Percentiles rank a stretch among this genome's conserved stretches.
Conservation (phyloP, 2,888 invertebrate species). For the Agrilus mali region DNA sequence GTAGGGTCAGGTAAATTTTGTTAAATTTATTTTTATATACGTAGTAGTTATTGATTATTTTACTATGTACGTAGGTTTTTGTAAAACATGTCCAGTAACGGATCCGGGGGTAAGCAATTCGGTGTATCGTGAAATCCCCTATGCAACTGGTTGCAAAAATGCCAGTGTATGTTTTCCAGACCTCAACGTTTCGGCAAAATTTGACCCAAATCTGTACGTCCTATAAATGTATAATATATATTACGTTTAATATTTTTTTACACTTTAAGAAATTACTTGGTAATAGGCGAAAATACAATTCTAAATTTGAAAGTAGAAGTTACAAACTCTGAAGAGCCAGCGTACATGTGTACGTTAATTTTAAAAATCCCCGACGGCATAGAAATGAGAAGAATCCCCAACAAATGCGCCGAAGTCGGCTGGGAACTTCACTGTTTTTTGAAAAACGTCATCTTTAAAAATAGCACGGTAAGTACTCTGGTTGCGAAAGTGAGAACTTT, state of each 20-base stretch:
- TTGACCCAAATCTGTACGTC: slow-evolving; percentile 19
- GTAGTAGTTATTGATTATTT: not conserved
- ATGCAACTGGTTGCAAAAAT: slow-evolving; percentile 40
- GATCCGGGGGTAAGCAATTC: slow-evolving; percentile 11
- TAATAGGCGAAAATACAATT: slow-evolving; percentile 22
- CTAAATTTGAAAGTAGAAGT: slow-evolving; percentile 22
- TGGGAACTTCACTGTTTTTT: slow-evolving; percentile 16
- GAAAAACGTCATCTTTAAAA: slow-evolving; percentile 16
- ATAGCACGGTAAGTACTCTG: slow-evolving; percentile 13
- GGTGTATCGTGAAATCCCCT: slow-evolving; percentile 17
- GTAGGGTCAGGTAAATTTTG: slow-evolving; percentile 6
- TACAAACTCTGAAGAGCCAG: slow-evolving; percentile 28
- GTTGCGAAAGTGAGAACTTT: no score
- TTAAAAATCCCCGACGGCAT: slow-evolving; percentile 16
- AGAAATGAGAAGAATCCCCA: slow-evolving; percentile 17
- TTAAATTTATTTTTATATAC: not conserved
- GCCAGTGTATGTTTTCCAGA: slow-evolving; percentile 41
- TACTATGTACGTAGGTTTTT: no score
- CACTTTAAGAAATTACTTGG: slow-evolving; percentile 16
- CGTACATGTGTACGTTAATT: slow-evolving; percentile 22
- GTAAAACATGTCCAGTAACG: slow-evolving; percentile 15
- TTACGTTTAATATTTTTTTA: not conserved
- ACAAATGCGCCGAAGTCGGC: slow-evolving; percentile 14
- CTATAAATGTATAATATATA: not conserved
- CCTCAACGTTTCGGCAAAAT: slow-evolving; percentile 32